Evolutionary conservation across 2,113 vertebrate genomes (phyloP).

Genomic region (Penelope pileata): DNA sequence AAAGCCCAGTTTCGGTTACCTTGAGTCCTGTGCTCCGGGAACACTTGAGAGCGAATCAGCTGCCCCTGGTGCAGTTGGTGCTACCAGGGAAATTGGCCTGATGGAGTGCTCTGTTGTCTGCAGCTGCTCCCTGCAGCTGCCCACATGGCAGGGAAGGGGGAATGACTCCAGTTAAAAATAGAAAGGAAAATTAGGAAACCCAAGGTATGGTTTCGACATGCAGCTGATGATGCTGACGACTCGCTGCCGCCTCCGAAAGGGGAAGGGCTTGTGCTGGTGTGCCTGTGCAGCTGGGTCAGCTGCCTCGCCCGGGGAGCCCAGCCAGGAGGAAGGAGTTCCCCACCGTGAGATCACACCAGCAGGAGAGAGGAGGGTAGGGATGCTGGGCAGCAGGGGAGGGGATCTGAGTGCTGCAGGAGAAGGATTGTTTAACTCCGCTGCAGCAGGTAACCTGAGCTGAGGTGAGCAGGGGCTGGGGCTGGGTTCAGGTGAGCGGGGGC

Average conservation of each 20-base stretch:
- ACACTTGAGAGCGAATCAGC: fast-evolving
- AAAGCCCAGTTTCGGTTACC: fast-evolving
- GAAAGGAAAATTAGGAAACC: neutral
- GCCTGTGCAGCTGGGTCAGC: neutral
- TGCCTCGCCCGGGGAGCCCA: neutral
- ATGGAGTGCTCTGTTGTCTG: neutral
- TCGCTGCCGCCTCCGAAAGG: slow-evolving; percentile 48
- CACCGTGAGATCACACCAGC: fast-evolving
- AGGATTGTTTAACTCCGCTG: neutral
- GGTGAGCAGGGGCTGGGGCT: neutral
- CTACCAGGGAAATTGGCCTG: neutral
- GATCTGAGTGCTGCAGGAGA: neutral
- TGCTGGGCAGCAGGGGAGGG: neutral
- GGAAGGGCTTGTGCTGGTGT: neutral
- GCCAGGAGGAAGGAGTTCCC: neutral
- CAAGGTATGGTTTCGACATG: neutral
- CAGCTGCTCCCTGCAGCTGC: slow-evolving; percentile 45
- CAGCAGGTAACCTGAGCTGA: fast-evolving
- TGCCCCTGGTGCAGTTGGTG: neutral
- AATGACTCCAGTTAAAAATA: slow-evolving; percentile 17
- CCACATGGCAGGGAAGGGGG: neutral
- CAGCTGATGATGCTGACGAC: neutral
- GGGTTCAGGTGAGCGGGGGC: neutral
- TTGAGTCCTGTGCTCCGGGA: neutral
- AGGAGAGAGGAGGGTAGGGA: neutral